A percentile compares a stretch with the other conserved stretches of the same genome.
Conservation (phyloP, 2,888 invertebrate genomes). For the Tipula unca region DNA sequence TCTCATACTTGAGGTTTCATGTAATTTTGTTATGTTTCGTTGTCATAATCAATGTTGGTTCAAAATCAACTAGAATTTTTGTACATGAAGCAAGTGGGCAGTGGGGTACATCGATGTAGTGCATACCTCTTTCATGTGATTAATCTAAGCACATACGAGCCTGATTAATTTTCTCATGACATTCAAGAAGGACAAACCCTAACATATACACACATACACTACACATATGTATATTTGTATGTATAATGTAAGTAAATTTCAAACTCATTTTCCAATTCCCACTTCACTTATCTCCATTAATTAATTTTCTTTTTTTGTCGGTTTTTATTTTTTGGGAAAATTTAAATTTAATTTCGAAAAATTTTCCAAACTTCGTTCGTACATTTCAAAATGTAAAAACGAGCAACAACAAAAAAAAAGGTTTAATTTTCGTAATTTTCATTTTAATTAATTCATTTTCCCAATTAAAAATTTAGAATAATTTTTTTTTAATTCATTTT, state of each 20-base stretch:
- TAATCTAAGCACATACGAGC: background rate
- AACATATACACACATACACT: background rate
- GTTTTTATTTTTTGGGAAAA: background rate
- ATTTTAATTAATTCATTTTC: conserved; percentile 4
- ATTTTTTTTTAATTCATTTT: background rate
- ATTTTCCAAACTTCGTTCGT: background rate
- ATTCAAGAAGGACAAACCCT: background rate
- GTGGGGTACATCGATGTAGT: background rate
- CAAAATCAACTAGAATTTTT: background rate
- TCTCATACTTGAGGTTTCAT: background rate
- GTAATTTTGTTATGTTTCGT: background rate
- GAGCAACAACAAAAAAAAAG: background rate
- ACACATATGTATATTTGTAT: too few species aligned
- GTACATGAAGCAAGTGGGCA: background rate
- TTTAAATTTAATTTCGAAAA: background rate
- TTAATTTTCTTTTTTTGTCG: background rate
- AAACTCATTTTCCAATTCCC: conserved; percentile 14
- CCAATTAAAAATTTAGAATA: background rate
- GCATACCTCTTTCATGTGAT: background rate
- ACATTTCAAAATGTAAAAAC: background rate
- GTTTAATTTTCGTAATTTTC: background rate
- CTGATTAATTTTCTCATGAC: background rate
- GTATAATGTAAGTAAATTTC: background rate
- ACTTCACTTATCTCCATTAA: conserved; percentile 8
- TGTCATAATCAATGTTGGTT: background rate